These are phyloP conservation scores for Flabesymbios commensalis DNA, from an alignment of 2,888 invertebrate genomes.

Conservation along the genomic window DNA sequence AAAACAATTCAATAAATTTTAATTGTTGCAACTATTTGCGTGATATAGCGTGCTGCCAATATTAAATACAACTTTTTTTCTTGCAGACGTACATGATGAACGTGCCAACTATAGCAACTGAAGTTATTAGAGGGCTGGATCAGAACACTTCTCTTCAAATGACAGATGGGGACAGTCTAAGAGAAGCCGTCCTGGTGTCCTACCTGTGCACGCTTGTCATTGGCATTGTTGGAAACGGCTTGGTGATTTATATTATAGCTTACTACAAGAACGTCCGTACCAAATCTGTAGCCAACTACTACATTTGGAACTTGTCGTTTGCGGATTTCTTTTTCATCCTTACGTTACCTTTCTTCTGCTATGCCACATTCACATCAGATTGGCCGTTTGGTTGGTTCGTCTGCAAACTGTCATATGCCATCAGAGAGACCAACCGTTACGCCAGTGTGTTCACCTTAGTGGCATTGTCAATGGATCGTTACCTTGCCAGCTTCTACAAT, in stretches of 20 bases:
- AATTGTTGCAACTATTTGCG: too few relatives aligned
- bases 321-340: conserved; percentile 28
- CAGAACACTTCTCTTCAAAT: too few relatives aligned
- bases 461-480: conserved; percentile 25
- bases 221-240: conserved; percentile 16
- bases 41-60: too few relatives aligned
- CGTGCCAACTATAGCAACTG: too few relatives aligned
- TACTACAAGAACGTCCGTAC: conserved; percentile 1
- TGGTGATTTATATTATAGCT: conserved; percentile 17
- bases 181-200: conserved; percentile 4
- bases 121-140: too few relatives aligned
- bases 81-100: too few relatives aligned
- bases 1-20: too few relatives aligned
- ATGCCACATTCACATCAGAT: conserved; percentile 16
- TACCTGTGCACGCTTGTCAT: conserved; percentile 5
- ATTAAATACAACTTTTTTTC: too few relatives aligned
- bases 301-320: conserved; percentile 34
- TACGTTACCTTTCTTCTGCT: conserved; percentile 28
- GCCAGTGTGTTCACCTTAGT: conserved; percentile 29
- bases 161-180: too few relatives aligned
- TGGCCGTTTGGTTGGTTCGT: conserved; percentile 24
- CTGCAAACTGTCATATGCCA: conserved; percentile 22
- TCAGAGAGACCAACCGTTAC: conserved; percentile 25
- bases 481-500: conserved; percentile 28
- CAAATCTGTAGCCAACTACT: conserved; percentile 22